Base-by-base conservation (phyloP, 1,140 invertebrate species). In the Drosophila watanabei region DNA sequence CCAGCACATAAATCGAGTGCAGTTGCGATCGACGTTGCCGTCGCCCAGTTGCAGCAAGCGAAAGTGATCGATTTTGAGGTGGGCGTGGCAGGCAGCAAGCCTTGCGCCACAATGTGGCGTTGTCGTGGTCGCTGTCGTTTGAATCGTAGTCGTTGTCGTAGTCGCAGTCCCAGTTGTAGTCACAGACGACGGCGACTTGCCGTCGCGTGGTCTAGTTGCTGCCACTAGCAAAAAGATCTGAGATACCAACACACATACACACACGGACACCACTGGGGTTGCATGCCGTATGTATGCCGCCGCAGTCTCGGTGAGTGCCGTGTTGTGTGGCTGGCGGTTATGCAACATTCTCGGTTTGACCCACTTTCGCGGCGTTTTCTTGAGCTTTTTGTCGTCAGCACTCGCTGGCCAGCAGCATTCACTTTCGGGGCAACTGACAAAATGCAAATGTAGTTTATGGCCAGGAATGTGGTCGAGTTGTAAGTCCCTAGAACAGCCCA, bases 61-160 rank as follows among this genome's bases (percentile, higher is more conserved):
- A 91, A 91, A 91, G 87, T 91, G 88, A 91, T 91, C 87, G 88
- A 91, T 91, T 90, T 91, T 91, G 60, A 87, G 68, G 73, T 86
- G 77, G 87, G 87, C 88, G 87, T 91, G 87, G 87, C 62, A 8
- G 32, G 43, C 39, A 62, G 52, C 14, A 35, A 54, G 71, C 68
- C 75, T 90, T 82, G 86, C 69, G 75, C 75, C 82, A 82, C 75
- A 76, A 68, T 39, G 30, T 56, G 56, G 59, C 28, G 45, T 65
- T 52, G 58, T 70, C 54, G 72, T 61, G 52, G 57, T 51, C 37
- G 61, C 28, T 63, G 61, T 51, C 30, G 60, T 14, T 24, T 24
- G 24, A 24, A 2, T 24, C 24, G 24, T 24, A 2, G 24, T 24
- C 52, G 60, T 73, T 46, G 57, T 24, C 46, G 49, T 33, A 39